Conservation (phyloP, 2,888 invertebrate genomes). For the Osmoderma eremita region DNA sequence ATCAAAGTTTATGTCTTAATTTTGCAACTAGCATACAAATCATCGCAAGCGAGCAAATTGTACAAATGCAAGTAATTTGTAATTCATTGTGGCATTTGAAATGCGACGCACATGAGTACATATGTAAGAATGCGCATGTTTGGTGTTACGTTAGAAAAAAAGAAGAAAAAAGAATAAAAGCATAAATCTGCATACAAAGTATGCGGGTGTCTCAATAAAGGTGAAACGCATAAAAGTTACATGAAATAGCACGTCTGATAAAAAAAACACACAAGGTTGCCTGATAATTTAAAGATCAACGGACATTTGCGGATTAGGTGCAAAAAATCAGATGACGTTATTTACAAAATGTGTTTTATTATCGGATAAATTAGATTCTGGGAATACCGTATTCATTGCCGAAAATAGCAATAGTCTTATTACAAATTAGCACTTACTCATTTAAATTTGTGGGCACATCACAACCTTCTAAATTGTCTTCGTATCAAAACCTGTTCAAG, state of each 20-base stretch:
- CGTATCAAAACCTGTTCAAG: no score
- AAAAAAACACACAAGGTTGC: constrained; percentile 18
- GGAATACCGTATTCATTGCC: no score
- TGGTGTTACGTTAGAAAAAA: constrained; percentile 9
- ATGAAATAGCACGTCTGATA: constrained; percentile 7
- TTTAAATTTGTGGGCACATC: no score
- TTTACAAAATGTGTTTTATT: not conserved
- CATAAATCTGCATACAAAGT: constrained; percentile 6
- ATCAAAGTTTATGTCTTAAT: constrained; percentile 7
- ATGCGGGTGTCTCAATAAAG: constrained; percentile 21
- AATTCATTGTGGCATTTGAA: constrained; percentile 12
- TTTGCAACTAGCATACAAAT: constrained; percentile 22
- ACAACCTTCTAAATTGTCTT: no score
- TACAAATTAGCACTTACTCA: no score
- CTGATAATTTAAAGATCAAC: not conserved
- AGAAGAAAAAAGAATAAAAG: constrained; percentile 1
- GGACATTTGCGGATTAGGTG: not conserved
- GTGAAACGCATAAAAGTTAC: constrained; percentile 11
- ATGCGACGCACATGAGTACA: not conserved
- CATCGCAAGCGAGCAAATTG: constrained; percentile 2
- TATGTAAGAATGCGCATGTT: not conserved
- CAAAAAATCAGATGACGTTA: constrained; percentile 5
- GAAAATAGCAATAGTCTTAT: no score
- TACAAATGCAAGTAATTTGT: constrained; percentile 5
- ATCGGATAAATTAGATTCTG: no score